Conservation (phyloP, 2,113 vertebrate species). For the Urocynchramus pylzowi region DNA sequence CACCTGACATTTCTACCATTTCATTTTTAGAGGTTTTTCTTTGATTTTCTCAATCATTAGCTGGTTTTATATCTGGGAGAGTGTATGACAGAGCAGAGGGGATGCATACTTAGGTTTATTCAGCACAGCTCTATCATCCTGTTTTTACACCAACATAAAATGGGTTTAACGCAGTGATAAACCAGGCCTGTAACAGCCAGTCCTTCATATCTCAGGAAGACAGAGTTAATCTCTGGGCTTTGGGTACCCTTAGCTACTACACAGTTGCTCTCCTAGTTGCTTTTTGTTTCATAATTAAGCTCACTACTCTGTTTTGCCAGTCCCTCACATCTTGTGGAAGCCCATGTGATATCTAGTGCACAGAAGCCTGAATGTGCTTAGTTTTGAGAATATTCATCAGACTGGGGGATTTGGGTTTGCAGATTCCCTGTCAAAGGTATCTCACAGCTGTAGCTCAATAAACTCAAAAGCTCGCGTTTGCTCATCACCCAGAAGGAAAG, state of each 20-base stretch:
- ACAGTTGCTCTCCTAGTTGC: not conserved
- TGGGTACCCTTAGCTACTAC: not conserved
- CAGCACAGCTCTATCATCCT: not conserved
- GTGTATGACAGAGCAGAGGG: not conserved
- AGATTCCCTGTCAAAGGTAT: slow-evolving; percentile 9
- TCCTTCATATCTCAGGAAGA: not conserved
- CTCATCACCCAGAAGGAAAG: not conserved
- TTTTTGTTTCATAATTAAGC: not conserved
- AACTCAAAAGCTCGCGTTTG: not conserved
- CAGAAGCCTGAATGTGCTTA: not conserved
- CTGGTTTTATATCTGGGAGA: not conserved
- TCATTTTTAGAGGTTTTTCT: slow-evolving; percentile 15
- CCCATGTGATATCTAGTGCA: not conserved
- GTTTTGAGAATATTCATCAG: slow-evolving; percentile 21
- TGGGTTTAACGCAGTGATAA: not conserved
- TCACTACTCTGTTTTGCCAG: not conserved
- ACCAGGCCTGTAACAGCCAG: not conserved
- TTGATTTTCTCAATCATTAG: slow-evolving; percentile 2
- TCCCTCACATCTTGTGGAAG: not conserved
- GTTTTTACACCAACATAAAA: not conserved
- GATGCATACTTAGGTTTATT: not conserved
- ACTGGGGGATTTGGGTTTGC: not conserved
- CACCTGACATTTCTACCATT: not conserved
- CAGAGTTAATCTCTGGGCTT: not conserved
- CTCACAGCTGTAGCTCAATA: not conserved